Evolutionary conservation across 2,888 invertebrate species (phyloP).

Genomic region (Nebria brevicollis): DNA sequence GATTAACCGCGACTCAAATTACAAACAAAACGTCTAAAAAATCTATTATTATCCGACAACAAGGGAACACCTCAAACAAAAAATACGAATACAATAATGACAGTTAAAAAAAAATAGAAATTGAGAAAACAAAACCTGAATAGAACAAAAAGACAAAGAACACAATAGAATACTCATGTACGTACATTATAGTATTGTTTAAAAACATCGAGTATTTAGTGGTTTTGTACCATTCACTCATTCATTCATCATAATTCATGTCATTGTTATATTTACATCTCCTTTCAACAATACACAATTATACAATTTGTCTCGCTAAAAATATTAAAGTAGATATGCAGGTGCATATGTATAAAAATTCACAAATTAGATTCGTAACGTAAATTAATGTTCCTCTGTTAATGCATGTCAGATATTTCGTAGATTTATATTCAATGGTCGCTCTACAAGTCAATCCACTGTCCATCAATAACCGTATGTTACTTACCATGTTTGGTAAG

Average conservation of each 20-base stretch:
- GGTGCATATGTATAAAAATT: too few relatives aligned
- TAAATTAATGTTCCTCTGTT: not conserved
- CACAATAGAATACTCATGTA: not conserved
- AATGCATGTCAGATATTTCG: not conserved
- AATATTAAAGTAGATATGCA: not conserved
- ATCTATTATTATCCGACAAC: not conserved
- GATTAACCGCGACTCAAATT: not conserved
- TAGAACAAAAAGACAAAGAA: not conserved
- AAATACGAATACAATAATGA: not conserved
- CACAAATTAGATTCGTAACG: not conserved
- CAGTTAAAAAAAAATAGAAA: not conserved
- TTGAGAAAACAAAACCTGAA: not conserved
- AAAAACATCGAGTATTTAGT: constrained; percentile 1
- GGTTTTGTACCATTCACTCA: not conserved
- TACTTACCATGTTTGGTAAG: constrained; percentile 55
- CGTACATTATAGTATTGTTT: not conserved
- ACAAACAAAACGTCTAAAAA: not conserved
- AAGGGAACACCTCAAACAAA: not conserved
- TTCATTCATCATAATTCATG: not conserved
- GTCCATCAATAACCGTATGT: constrained; percentile 4
- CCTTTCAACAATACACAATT: not conserved
- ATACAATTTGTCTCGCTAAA: not conserved
- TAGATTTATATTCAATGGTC: not conserved
- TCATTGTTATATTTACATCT: not conserved
- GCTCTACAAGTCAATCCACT: not conserved